phyloP scores from a whole-genome alignment of 2,888 invertebrate genomes.

The Dendrolimus pini region DNA sequence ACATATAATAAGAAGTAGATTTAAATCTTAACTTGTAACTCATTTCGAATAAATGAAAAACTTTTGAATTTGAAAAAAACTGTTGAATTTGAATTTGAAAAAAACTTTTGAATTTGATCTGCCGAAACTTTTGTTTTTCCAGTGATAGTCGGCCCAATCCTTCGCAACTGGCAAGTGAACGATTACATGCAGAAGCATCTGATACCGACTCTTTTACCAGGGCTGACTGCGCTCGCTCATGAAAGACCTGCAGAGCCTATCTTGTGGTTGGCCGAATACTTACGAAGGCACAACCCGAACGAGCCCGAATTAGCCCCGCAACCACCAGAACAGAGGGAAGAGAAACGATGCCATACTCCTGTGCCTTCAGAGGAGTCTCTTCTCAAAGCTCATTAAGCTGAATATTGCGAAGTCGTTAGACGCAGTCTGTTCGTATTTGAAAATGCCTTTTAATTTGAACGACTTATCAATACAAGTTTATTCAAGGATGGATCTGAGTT shows the following conservation, averaged over 20 bases:
- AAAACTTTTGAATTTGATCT: too few relatives aligned
- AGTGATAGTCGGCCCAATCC: conserved; percentile 87
- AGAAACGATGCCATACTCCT: conserved; percentile 49
- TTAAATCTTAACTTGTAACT: too few relatives aligned
- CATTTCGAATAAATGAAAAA: too few relatives aligned
- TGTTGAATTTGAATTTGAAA: too few relatives aligned
- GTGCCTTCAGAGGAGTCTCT: conserved; percentile 40
- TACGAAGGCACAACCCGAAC: conserved; percentile 85
- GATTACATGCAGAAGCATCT: conserved; percentile 83
- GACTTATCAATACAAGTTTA: too few relatives aligned
- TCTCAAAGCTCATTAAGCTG: conserved; percentile 7
- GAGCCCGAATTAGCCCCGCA: conserved; percentile 71
- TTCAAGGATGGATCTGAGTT: too few relatives aligned
- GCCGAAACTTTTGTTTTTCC: conserved; percentile 7
- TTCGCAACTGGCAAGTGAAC: conserved; percentile 76
- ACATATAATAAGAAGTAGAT: too few relatives aligned
- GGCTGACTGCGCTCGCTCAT: conserved; percentile 80
- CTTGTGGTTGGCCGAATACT: conserved; percentile 86
- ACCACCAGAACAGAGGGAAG: conserved; percentile 31
- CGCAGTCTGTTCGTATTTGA: too few relatives aligned
- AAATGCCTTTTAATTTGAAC: too few relatives aligned
- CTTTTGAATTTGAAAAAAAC: too few relatives aligned
- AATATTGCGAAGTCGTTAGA: too few relatives aligned
- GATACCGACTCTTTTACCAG: conserved; percentile 79
- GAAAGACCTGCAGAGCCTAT: conserved; percentile 86